Percentiles rank a stretch among this genome's conserved stretches.
These are phyloP conservation scores for Phodopus roborovskii DNA, from an alignment of 2,113 vertebrate species.

Conservation along the genomic window DNA sequence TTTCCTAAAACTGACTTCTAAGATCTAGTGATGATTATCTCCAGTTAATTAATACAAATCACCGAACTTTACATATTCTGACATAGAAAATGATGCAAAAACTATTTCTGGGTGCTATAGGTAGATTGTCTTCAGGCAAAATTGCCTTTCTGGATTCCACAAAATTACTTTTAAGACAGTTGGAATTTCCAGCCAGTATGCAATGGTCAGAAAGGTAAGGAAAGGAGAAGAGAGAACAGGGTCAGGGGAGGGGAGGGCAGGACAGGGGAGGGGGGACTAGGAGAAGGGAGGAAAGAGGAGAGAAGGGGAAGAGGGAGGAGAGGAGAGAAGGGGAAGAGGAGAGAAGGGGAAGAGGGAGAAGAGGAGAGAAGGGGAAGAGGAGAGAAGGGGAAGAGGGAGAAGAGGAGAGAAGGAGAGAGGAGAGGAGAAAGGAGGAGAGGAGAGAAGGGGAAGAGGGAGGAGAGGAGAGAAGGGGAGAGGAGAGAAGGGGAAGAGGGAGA, in stretches of 20 bases:
- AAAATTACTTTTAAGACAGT: neutral
- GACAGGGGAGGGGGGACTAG: no score
- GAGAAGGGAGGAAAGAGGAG: no score
- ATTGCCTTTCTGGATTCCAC: neutral
- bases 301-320: no score
- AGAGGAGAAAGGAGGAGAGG: no score
- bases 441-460: no score
- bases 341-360: neutral
- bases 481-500: fast-evolving
- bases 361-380: fast-evolving
- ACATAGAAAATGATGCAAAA: conserved; percentile 29
- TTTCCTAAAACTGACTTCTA: neutral
- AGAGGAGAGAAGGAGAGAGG: neutral
- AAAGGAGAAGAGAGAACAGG: no score
- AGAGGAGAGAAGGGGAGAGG: no score
- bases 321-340: no score
- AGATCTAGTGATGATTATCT: neutral
- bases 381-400: fast-evolving
- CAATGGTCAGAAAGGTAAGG: neutral
- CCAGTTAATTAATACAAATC: neutral
- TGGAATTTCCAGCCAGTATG: neutral
- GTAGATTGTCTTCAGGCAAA: neutral
- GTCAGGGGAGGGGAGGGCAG: no score
- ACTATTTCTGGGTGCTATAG: neutral
- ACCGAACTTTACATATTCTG: neutral